Base-by-base conservation (phyloP, 2,888 invertebrate species). In the Dryobota labecula region DNA sequence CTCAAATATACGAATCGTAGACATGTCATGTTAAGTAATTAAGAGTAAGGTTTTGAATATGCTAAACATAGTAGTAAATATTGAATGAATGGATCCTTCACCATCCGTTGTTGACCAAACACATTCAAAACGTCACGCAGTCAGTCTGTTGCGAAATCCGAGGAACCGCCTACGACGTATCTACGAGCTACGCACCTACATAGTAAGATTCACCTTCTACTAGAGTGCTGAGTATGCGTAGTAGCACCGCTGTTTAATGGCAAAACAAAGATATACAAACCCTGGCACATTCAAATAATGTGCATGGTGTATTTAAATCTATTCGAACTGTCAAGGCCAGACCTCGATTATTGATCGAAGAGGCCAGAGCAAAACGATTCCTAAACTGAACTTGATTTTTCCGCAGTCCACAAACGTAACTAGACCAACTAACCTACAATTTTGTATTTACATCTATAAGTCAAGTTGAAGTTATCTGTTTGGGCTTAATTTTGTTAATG, bases 141-240 rank as follows among this genome's bases (percentile, higher is more conserved):
- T 49, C 70, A 33, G 71, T 30, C 65, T 56, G 69, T 88, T 88
- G 83, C 85, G 82, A 84, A 88, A 88, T 72, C 58, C 85, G 80
- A 86, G 88, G 85, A 82, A n/a, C n/a, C 82, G 61, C 24, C 62
- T 53, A 41, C 15, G 72, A 41, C 15, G 72, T 24, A 53, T 47
- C 78, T 60, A 47, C n/a, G 58, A 53, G 53, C 73, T 54, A 53
- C 27, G 69, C n/a, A 49, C 57, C 36, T 33, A 58, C 67, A 62
- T 69, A 73, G 64, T 38, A 45, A 73, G 78, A 78, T 82, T 78
- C 75, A 73, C 75, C 68, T 76, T 77, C 65, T 69, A 79, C 71
- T 73, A 69, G 49, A 71, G 63, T 70, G 49, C 58, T 51, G 70
- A 76, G 62, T 72, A 73, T 75, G 70, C 74, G 70, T 54, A 73